Percentiles rank a stretch among this genome's conserved stretches.
Conservation (phyloP, 2,888 invertebrate genomes). For the Eupithecia insigniata region DNA sequence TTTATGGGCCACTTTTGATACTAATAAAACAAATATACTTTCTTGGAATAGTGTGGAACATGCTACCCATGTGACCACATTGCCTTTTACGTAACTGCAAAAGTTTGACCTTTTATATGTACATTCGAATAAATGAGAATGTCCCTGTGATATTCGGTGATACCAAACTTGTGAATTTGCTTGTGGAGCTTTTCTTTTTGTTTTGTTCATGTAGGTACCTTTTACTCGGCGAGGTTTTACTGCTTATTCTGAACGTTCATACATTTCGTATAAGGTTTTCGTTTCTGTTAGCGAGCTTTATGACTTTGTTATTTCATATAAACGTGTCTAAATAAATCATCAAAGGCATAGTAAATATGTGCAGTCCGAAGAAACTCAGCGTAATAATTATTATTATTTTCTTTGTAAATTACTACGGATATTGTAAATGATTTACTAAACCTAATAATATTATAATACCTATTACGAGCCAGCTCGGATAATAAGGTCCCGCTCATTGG, state of each 20-base stretch:
- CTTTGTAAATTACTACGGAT: neutral
- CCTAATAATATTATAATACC: constrained; percentile 19
- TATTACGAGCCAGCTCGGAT: constrained; percentile 42
- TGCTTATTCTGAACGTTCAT: constrained; percentile 64
- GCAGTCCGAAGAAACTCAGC: constrained; percentile 31
- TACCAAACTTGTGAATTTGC: constrained; percentile 58
- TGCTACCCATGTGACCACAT: constrained; percentile 74
- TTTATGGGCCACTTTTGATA: constrained; percentile 79
- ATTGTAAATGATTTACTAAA: neutral
- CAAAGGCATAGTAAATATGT: constrained; percentile 53
- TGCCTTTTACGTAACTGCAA: constrained; percentile 59
- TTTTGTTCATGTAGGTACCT: constrained; percentile 51
- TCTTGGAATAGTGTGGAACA: constrained; percentile 70
- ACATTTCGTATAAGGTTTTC: constrained; percentile 63
- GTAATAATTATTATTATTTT: neutral
- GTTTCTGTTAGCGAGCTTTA: constrained; percentile 65
- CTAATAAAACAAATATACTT: constrained; percentile 82
- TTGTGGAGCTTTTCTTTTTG: constrained; percentile 56
- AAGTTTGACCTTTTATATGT: constrained; percentile 76
- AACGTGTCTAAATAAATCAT: constrained; percentile 55
- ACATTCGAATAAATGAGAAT: constrained; percentile 53
- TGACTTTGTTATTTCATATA: constrained; percentile 68
- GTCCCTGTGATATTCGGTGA: constrained; percentile 54
- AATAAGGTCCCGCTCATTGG: constrained; percentile 61
- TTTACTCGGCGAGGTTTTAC: constrained; percentile 63